A percentile compares a stretch with the other conserved stretches of the same genome.
Conservation (phyloP, 2,797 vertebrate species). For the Amphiprion clarkii region DNA sequence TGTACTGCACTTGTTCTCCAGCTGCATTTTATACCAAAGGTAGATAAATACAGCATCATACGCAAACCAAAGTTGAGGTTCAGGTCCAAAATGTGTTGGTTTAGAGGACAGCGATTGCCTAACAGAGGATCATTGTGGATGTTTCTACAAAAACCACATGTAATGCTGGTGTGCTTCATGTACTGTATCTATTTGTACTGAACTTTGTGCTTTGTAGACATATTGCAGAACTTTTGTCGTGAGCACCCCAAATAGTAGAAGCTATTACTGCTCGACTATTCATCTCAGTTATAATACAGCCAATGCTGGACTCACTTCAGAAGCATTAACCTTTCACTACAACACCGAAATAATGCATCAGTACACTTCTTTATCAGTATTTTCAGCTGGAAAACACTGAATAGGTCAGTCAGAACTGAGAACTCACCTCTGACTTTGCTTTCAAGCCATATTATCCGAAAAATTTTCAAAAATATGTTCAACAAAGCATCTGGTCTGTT, state of each 20-base stretch:
- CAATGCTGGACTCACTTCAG: slow-evolving; percentile 32
- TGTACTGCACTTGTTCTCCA: neutral
- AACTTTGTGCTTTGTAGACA: slow-evolving; percentile 53
- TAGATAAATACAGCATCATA: neutral
- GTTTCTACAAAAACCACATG: slow-evolving; percentile 21
- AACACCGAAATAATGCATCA: slow-evolving; percentile 8
- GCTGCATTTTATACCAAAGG: slow-evolving; percentile 28
- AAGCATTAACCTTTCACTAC: slow-evolving; percentile 37
- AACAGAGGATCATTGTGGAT: slow-evolving; percentile 16
- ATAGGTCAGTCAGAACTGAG: neutral
- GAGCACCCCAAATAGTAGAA: slow-evolving; percentile 12
- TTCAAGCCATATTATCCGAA: slow-evolving; percentile 15
- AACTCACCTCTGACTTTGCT: slow-evolving; percentile 26
- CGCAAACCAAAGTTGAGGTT: neutral
- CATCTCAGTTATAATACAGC: slow-evolving; percentile 15
- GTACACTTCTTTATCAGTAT: slow-evolving; percentile 12
- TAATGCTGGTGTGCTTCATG: slow-evolving; percentile 34
- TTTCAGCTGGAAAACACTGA: neutral
- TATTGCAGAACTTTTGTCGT: slow-evolving; percentile 34
- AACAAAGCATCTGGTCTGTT: slow-evolving; percentile 11
- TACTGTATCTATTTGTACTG: slow-evolving; percentile 57
- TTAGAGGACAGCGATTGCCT: slow-evolving; percentile 9
- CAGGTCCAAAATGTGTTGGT: slow-evolving; percentile 27
- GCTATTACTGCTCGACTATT: slow-evolving; percentile 29
- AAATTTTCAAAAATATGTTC: neutral